Base-by-base conservation (phyloP, 2,113 vertebrate species). In the Podiceps cristatus region DNA sequence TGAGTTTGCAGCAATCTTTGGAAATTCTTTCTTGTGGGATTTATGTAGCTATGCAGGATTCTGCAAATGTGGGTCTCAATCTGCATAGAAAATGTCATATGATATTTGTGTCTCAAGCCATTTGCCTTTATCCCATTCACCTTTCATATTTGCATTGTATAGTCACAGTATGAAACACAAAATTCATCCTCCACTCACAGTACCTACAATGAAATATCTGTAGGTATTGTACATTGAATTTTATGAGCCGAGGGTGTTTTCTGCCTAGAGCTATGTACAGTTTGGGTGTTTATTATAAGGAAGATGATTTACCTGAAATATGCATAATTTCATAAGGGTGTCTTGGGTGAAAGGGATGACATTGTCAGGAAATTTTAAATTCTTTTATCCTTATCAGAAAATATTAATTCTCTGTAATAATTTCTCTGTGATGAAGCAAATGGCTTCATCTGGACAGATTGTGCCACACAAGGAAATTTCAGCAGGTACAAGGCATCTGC, bases 231-330 rank as follows among this genome's bases (percentile, higher is more conserved):
- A 31, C 7, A 40, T 5, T 25, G 25, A 76, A 11, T 74, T 88
- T 84, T 88, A 28, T 2, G 9, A 67, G 50, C 8, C 0, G 1
- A 67, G 3, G 5, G 4, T 28, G 4, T 64, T 23, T 69, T 42
- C 31, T 9, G 68, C 15, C 8, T 55, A 49, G 17, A 62, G 5
- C 7, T 71, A 28, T 8, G 23, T 29, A 35, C 18, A 7, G 44
- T 50, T 74, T 72, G 6, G 2, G 3, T 27, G 6, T n/a, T 17
- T 55, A 2, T 78, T 81, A 19, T 73, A 73, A 80, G 18, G 66
- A 79, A 49, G 31, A 49, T 5, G 23, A 35, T 5, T 4, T 56
- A 33, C 27, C 6, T 27, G 37, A 64, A 62, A 81, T 17, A 49
- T 1, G 1, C 0, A 3, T 59, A 5, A 59, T 50, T 80, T 89